Evolutionary conservation across 2,888 invertebrate species (phyloP), one percentile per base, ranked within the genome.

Genomic region (Salpingus planirostris): DNA sequence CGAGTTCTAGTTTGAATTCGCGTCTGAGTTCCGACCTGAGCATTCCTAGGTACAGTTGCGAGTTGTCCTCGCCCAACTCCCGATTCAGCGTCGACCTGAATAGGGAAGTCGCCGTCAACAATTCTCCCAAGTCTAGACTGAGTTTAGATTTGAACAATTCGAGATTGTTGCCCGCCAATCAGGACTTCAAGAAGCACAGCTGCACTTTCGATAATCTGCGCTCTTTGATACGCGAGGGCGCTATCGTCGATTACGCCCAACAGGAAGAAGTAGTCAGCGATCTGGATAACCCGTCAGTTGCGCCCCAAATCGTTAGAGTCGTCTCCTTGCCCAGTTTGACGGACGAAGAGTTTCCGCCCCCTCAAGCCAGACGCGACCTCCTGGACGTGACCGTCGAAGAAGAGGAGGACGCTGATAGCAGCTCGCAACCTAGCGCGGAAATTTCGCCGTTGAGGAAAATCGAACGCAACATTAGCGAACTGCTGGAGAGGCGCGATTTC

Each of bases 191-290:
- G 53, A 76, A 80, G 52, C 80, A 79, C 62, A 81, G 80, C 44
- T 79, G 78, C 24, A 82, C 82, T 5, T 84, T 83, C 59, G 82
- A 83, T 67, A 81, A 82, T 55, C 78, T 83, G 49, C 78, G 79
- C 55, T 80, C 80, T 22, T 63, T 84, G 44, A 73, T 83, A 41
- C 76, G 76, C 50, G 82, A 83, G 57, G 80, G 79, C 12, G 73
- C 77, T 43, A 70, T 79, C 10, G 74, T 75, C 42, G 70, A 70
- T 50, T 62, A 70, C 23, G 66, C 67, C 14, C 63, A 62, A 33
- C 73, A 73, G 43, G 70, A 68, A 40, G 75, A 75, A 60, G 69
- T 73, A 47, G 76, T 78, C 10, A 68, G 70, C 22, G 79, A 80
- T 47, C 70, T 81, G 47, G 60, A 70, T 18, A 72, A 75, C 3